Conservation (phyloP, 2,113 vertebrate species). For the Ptyas mucosa region DNA sequence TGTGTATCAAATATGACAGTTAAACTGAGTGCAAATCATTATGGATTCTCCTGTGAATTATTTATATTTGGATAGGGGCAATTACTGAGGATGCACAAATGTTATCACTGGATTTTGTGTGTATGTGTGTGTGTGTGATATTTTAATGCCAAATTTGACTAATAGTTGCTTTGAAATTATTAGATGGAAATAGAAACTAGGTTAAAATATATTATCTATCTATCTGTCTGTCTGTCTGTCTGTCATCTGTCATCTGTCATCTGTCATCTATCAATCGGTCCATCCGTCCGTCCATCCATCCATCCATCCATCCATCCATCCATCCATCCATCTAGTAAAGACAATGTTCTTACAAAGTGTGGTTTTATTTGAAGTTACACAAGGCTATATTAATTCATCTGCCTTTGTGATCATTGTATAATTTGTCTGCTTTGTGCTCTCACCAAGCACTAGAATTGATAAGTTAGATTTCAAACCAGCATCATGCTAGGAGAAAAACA, state of each 20-base stretch:
- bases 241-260: no score
- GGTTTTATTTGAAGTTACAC: neutral
- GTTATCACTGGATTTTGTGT: neutral
- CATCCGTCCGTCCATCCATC: no score
- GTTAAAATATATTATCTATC: neutral
- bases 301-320: neutral
- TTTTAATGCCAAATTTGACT: neutral
- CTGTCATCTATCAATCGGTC: neutral
- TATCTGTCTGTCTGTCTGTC: neutral
- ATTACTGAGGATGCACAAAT: neutral
- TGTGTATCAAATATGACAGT: neutral
- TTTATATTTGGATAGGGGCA: neutral
- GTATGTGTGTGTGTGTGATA: no score
- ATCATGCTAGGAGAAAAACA: neutral
- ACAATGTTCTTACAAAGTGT: neutral
- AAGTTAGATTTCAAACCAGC: conserved; percentile 31
- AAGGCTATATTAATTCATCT: neutral
- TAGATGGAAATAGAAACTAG: neutral
- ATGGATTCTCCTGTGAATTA: neutral
- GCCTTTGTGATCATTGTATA: conserved; percentile 2
- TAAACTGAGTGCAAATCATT: neutral
- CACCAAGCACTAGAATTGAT: conserved; percentile 36
- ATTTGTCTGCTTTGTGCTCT: conserved; percentile 30
- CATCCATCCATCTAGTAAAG: neutral
- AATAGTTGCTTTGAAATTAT: neutral